Base-by-base conservation (phyloP, 1,140 invertebrate genomes). In the Orchesella cincta region DNA sequence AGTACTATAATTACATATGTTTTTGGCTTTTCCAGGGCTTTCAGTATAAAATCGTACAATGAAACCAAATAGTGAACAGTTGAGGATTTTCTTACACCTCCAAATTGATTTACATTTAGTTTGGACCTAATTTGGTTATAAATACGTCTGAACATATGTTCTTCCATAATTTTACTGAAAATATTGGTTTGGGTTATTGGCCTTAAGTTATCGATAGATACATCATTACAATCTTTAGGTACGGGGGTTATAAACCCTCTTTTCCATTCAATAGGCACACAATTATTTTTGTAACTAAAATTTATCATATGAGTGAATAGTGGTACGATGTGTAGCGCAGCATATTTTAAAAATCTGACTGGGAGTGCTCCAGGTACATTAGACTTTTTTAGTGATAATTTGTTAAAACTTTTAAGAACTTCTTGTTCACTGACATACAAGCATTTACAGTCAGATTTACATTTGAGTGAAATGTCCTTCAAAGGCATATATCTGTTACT, bases 101-200 rank as follows among this genome's bases (percentile, higher is more conserved):
- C 71, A 39, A 39, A 73, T 29, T 64, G 35, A 23, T 78, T 34
- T 1, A n/a, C 8, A 16, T 51, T 46, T 36, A 78, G 31, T 52
- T 75, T 67, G 20, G 39, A 2, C 23, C 1, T 1, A 1, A 78
- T 52, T 52, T 70, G 54, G 14, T 39, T 16, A 26, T 78, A 78
- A 34, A 78, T 74, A 23, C 46, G 51, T 23, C 67, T n/a, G 26
- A 46, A 78, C 26, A 78, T 70, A 51, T 74, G 51, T 2, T 34
- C 14, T 75, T 78, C 77, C 1, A 39, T 12, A 0, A 78, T 71
- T 71, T 78, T 78, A 18, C 33, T 34, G 18, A 73, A 75, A 26
- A 74, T 36, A 33, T 75, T 29, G 1, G 77, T 78, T 33, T 52
- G 34, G 0, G 77, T 70, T 0, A 78, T 78, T n/a, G 77, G 77